Conservation (phyloP, 2,113 vertebrate genomes). For the Dicentrarchus labrax region DNA sequence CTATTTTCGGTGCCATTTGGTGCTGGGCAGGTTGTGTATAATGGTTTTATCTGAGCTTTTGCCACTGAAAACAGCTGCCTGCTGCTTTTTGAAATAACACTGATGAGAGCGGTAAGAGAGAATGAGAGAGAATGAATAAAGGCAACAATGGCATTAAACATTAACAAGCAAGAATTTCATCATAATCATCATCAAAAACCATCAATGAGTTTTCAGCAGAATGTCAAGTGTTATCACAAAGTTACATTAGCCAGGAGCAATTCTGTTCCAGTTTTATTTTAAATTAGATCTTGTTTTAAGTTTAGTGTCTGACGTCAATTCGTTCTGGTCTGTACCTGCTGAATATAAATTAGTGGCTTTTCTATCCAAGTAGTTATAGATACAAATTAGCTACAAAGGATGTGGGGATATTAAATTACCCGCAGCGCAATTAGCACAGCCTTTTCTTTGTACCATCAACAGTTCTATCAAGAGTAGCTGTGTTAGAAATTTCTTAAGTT, state of each 20-base stretch:
- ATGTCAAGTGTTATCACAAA: neutral
- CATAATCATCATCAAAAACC: neutral
- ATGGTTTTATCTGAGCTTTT: too few species aligned
- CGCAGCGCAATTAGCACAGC: constrained; percentile 36
- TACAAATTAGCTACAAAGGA: constrained; percentile 38
- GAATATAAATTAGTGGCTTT: constrained; percentile 40
- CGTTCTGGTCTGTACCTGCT: constrained; percentile 31
- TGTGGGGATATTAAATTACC: constrained; percentile 33
- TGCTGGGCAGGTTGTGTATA: too few species aligned
- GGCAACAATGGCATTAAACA: neutral
- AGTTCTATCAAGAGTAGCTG: constrained; percentile 20
- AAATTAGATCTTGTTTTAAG: constrained; percentile 33
- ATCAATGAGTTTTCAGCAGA: neutral
- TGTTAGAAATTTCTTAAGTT: constrained; percentile 22
- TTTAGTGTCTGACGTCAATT: constrained; percentile 40
- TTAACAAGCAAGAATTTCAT: neutral
- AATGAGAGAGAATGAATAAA: too few species aligned
- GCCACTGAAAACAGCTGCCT: too few species aligned
- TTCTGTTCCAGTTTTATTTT: constrained; percentile 17
- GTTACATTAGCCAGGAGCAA: neutral
- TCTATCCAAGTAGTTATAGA: constrained; percentile 28
- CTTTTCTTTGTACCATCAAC: constrained; percentile 12
- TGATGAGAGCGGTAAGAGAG: too few species aligned
- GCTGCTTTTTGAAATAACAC: too few species aligned
- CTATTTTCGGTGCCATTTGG: too few species aligned